These are phyloP conservation scores for Nephrotoma appendiculata DNA, from an alignment of 2,888 invertebrate species.

Conservation along the genomic window DNA sequence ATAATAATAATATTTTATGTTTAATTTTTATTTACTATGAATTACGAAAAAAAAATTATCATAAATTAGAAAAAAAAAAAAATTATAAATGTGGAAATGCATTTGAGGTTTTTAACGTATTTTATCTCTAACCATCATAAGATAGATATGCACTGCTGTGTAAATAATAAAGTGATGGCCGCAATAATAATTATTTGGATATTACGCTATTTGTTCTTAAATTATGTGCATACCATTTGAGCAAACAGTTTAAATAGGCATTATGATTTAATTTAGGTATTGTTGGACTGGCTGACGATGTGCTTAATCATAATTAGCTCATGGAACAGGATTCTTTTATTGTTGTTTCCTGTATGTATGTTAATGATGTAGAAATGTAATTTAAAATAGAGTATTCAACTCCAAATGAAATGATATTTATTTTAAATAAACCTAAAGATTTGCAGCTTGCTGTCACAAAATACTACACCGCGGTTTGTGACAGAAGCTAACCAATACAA, in stretches of 20 bases:
- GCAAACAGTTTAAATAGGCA: not conserved
- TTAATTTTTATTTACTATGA: not conserved
- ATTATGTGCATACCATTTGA: not conserved
- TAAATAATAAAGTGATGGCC: not conserved
- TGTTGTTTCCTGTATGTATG: too few relatives aligned
- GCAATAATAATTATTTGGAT: not conserved
- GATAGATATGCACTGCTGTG: not conserved
- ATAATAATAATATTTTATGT: not conserved
- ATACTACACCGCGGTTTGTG: too few relatives aligned
- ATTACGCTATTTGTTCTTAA: not conserved
- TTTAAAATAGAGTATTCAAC: too few relatives aligned
- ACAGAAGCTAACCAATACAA: too few relatives aligned
- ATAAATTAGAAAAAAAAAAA: not conserved
- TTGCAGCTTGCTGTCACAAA: too few relatives aligned
- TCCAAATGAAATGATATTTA: too few relatives aligned
- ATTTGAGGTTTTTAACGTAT: not conserved
- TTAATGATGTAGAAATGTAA: too few relatives aligned
- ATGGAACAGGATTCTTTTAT: too few relatives aligned
- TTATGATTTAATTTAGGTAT: not conserved
- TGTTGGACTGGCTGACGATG: too few relatives aligned
- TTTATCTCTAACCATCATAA: not conserved
- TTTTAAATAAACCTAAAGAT: too few relatives aligned
- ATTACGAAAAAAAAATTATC: not conserved
- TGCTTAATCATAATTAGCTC: too few relatives aligned
- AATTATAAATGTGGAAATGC: not conserved